Conservation (phyloP, 2,888 invertebrate species). For the Meganola albula region DNA sequence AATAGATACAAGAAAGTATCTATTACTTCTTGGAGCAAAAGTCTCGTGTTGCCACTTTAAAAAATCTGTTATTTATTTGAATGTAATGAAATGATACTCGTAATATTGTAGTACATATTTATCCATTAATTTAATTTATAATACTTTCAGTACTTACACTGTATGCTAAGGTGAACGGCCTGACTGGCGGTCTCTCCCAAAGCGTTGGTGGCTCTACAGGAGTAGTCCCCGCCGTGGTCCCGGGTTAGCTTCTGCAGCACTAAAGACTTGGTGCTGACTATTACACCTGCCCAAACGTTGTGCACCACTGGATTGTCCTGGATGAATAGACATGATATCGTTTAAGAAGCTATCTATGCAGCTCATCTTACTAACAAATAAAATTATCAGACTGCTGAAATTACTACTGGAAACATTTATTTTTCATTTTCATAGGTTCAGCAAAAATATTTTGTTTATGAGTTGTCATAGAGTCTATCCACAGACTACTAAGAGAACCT, state of each 20-base stretch:
- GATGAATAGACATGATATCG: constrained; percentile 8
- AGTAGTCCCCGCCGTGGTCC: constrained; percentile 89
- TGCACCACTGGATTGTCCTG: constrained; percentile 87
- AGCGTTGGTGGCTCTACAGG: constrained; percentile 89
- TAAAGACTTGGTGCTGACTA: constrained; percentile 91
- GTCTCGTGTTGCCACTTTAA: too few species aligned
- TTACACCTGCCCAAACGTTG: constrained; percentile 89
- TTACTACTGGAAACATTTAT: too few species aligned
- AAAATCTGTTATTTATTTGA: too few species aligned
- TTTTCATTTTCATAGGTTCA: too few species aligned
- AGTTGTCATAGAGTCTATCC: too few species aligned
- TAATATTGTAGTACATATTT: too few species aligned
- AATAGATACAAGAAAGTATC: background rate
- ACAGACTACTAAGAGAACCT: too few species aligned
- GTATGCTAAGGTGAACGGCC: constrained; percentile 85
- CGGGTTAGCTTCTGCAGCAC: constrained; percentile 91
- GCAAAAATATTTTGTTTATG: too few species aligned
- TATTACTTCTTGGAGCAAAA: too few species aligned
- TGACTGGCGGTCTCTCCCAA: constrained; percentile 89
- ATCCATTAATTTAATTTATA: background rate
- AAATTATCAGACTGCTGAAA: too few species aligned
- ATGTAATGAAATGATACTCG: too few species aligned
- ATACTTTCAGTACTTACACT: constrained; percentile 82
- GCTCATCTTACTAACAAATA: too few species aligned
- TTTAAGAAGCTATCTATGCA: background rate